phyloP scores from a whole-genome alignment of 2,888 invertebrate genomes.

The Ischnus inquisitorius region DNA sequence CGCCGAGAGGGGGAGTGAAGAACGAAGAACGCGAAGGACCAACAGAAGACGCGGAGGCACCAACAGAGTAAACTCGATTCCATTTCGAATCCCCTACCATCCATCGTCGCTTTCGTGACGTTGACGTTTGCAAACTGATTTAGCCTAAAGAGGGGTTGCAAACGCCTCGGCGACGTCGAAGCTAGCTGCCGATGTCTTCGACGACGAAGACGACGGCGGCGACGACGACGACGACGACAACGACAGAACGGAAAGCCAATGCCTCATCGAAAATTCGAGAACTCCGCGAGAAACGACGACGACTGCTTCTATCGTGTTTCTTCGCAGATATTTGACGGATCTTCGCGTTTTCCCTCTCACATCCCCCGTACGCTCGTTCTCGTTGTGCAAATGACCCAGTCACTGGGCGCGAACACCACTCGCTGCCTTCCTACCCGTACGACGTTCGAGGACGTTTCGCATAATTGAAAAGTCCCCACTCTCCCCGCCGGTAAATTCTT shows the following conservation, averaged over 20 bases:
- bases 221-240: slow-evolving; percentile 21
- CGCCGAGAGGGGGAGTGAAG: neutral
- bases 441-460: slow-evolving; percentile 8
- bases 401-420: slow-evolving; percentile 22
- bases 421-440: neutral
- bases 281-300: slow-evolving; percentile 17
- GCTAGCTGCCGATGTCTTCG: slow-evolving; percentile 36
- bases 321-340: neutral
- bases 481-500: slow-evolving; percentile 28
- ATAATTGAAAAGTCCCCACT: slow-evolving; percentile 35
- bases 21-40: slow-evolving; percentile 42
- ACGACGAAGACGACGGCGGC: neutral
- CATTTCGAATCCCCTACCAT: slow-evolving; percentile 61
- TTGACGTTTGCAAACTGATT: slow-evolving; percentile 68
- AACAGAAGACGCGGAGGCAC: slow-evolving; percentile 31
- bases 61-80: slow-evolving; percentile 64
- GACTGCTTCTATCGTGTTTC: slow-evolving; percentile 32
- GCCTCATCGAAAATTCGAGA: slow-evolving; percentile 56
- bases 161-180: slow-evolving; percentile 47
- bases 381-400: slow-evolving; percentile 41
- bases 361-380: neutral
- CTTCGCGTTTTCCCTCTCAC: neutral
- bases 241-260: slow-evolving; percentile 1
- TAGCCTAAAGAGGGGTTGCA: slow-evolving; percentile 46
- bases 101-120: slow-evolving; percentile 57